Conservation (phyloP, 2,113 vertebrate species). For the Mesocricetus auratus region DNA sequence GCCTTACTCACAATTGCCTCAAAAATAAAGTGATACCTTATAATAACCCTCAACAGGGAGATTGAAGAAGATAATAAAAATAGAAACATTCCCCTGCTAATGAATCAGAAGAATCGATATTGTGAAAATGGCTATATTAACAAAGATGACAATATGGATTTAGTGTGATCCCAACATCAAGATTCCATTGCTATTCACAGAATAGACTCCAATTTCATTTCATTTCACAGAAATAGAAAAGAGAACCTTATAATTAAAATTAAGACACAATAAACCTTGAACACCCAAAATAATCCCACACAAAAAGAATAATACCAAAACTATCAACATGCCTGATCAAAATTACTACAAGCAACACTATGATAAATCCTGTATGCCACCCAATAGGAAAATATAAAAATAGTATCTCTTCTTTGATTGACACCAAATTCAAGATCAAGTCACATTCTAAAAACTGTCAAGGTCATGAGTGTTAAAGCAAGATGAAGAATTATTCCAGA, state of each 20-base stretch:
- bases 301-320: background rate
- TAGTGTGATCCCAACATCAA: background rate
- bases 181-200: background rate
- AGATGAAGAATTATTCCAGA: conserved; percentile 34
- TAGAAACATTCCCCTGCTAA: background rate
- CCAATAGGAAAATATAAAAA: background rate
- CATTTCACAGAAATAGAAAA: background rate
- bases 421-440: conserved; percentile 6
- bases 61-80: background rate
- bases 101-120: background rate
- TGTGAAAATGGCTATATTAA: background rate
- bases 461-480: conserved; percentile 39
- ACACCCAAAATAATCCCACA: background rate
- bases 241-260: background rate
- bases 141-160: background rate
- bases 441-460: background rate
- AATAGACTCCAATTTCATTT: background rate
- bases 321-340: background rate
- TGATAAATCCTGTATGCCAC: background rate
- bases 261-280: background rate
- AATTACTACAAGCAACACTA: background rate
- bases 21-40: background rate
- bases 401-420: background rate
- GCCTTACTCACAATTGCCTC: background rate
- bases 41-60: background rate